Evolutionary conservation across 2,113 vertebrate genomes (phyloP).

Genomic region (Cyrtonyx montezumae): DNA sequence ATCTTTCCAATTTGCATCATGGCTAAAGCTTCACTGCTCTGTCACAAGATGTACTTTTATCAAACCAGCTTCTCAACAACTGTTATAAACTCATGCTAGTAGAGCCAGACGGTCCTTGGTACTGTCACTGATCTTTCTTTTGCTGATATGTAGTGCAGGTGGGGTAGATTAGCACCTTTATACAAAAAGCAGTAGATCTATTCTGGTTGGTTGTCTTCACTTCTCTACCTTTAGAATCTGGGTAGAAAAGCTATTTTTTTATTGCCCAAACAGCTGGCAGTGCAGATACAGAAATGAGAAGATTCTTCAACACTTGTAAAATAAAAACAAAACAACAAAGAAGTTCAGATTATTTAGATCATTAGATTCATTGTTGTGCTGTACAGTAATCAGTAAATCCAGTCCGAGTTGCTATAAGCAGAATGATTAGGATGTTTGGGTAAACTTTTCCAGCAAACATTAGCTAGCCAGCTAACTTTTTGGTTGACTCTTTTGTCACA

Average conservation of each 20-base stretch:
- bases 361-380: slow-evolving; percentile 18
- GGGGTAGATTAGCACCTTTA: background rate
- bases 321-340: too few relatives aligned
- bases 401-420: background rate
- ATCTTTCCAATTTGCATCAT: background rate
- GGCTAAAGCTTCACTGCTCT: background rate
- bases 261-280: background rate
- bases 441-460: background rate
- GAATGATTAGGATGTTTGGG: background rate
- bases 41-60: background rate
- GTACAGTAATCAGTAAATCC: slow-evolving; percentile 3
- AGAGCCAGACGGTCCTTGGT: background rate
- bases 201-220: background rate
- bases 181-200: background rate
- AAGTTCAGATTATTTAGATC: background rate
- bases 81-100: background rate
- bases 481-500: background rate
- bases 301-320: background rate
- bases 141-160: background rate
- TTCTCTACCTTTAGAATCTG: background rate
- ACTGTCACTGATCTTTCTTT: background rate
- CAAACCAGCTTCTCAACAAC: background rate
- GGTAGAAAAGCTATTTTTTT: slow-evolving; percentile 5
- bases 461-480: background rate
- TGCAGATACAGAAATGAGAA: background rate